These are phyloP conservation scores for Dendrolimus punctatus DNA, from an alignment of 1,140 invertebrate genomes.

Conservation along the genomic window DNA sequence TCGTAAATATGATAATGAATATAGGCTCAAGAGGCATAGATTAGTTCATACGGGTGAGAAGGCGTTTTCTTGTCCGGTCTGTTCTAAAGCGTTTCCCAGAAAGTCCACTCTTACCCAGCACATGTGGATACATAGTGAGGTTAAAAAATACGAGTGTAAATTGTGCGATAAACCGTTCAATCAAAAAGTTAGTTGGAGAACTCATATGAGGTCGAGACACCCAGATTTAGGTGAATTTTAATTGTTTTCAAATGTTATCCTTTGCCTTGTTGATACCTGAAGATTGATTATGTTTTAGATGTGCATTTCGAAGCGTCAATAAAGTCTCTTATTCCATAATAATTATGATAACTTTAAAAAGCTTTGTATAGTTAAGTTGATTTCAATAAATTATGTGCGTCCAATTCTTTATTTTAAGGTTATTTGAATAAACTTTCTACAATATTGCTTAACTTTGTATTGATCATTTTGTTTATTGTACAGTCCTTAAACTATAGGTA, in stretches of 20 bases:
- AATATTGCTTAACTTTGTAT: no score
- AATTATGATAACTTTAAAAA: no score
- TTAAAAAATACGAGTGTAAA: conserved; percentile 73
- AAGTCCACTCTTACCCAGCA: conserved; percentile 29
- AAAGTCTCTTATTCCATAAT: no score
- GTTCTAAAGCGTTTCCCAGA: conserved; percentile 31
- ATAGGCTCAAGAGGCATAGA: conserved; percentile 16
- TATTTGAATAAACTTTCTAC: no score
- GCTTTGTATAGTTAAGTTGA: no score
- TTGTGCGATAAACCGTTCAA: conserved; percentile 59
- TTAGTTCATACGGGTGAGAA: conserved; percentile 59
- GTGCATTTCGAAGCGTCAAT: no score
- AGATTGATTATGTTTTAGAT: no score
- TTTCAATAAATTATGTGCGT: no score
- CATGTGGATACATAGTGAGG: conserved; percentile 69
- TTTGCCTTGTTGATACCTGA: no score
- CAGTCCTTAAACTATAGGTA: no score
- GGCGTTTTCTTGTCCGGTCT: conserved; percentile 59
- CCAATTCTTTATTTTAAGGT: no score
- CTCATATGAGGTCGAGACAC: conserved; percentile 21
- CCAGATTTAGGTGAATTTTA: conserved; percentile 6
- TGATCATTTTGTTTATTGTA: no score
- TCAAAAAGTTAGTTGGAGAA: conserved; percentile 22
- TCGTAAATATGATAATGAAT: conserved; percentile 15
- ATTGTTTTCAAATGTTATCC: neutral